Evolutionary conservation across 2,888 invertebrate species (phyloP).

Genomic region (Dascillus cervinus): DNA sequence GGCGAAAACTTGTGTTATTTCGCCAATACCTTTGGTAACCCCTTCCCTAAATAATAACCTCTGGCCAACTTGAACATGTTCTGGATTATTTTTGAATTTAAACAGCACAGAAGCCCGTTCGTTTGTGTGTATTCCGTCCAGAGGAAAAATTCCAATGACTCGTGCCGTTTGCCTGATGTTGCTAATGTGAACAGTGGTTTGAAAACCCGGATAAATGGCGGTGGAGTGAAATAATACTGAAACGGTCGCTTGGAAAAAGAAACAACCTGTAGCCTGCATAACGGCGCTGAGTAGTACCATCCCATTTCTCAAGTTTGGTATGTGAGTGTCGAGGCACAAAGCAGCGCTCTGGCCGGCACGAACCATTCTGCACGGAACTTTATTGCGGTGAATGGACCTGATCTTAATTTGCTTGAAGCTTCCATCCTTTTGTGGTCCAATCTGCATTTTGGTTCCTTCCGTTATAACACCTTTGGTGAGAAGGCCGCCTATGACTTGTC

Average conservation of each 20-base stretch:
- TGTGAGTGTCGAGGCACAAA: conserved; percentile 57
- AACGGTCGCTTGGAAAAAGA: conserved; percentile 69
- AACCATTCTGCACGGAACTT: conserved; percentile 82
- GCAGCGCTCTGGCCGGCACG: conserved; percentile 88
- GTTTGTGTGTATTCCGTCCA: conserved; percentile 66
- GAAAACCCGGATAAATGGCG: conserved; percentile 75
- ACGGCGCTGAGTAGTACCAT: conserved; percentile 69
- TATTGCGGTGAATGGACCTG: conserved; percentile 83
- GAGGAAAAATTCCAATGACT: conserved; percentile 66
- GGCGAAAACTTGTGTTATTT: conserved; percentile 69
- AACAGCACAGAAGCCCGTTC: conserved; percentile 82
- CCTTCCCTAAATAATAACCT: conserved; percentile 78
- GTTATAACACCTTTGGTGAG: conserved; percentile 76
- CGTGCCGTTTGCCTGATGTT: conserved; percentile 94
- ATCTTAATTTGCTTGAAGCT: conserved; percentile 71
- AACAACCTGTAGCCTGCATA: conserved; percentile 37
- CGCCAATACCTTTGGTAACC: conserved; percentile 78
- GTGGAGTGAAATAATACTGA: conserved; percentile 84
- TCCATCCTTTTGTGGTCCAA: conserved; percentile 71
- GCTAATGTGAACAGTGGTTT: conserved; percentile 91
- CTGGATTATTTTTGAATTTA: conserved; percentile 82
- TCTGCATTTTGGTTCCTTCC: conserved; percentile 72
- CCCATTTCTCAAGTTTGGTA: conserved; percentile 64
- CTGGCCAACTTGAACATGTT: conserved; percentile 74
- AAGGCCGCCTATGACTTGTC: conserved; percentile 79